Evolutionary conservation across 2,888 invertebrate genomes (phyloP), one percentile per base, ranked within the genome.

Genomic region (Ceramica pisi): DNA sequence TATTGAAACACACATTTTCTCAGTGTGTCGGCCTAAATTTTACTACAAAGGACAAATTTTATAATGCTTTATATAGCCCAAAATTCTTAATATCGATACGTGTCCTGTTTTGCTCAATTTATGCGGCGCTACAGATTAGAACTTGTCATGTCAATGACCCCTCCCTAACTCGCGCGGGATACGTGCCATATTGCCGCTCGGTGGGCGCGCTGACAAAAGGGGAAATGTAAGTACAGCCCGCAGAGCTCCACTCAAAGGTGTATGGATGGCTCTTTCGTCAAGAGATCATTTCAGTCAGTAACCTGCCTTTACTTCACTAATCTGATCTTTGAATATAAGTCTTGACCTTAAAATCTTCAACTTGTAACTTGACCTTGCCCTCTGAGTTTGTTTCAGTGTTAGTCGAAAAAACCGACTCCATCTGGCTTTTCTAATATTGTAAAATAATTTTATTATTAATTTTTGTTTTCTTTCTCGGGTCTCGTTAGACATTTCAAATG

Each of bases 91-190:
- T 67, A 2, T 41, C 4, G 67, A 57, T 14, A 38, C 21, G 1
- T 31, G 1, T 31, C 16, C 8, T 1, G 6, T 63, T 55, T 23
- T 48, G 23, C 19, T 26, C n/a, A 10, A 7, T 48, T 1, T n/a
- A 61, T 35, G 5, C 19, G 3, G n/a, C 55, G 14, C 41, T 55
- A 31, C 46, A 73, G 67, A 69, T 63, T 46, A 53, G 26, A 59
- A 46, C 38, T 31, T 44, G 53, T 21, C 26, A 56, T 64, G 71
- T 60, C 71, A 76, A 61, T 41, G 71, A 75, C 70, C 75, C 60
- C 35, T 62, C 62, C 8, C 44, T 44, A 53, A 35, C 31, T 75
- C 26, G 35, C 23, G 63, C 75, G 75, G 75, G 75, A 75, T 63
- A 75, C 70, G 75, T 75, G 63, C 53, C 63, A 50, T 35, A 46